Base-by-base conservation (phyloP, 2,113 vertebrate species). In the Myocastor coypus region DNA sequence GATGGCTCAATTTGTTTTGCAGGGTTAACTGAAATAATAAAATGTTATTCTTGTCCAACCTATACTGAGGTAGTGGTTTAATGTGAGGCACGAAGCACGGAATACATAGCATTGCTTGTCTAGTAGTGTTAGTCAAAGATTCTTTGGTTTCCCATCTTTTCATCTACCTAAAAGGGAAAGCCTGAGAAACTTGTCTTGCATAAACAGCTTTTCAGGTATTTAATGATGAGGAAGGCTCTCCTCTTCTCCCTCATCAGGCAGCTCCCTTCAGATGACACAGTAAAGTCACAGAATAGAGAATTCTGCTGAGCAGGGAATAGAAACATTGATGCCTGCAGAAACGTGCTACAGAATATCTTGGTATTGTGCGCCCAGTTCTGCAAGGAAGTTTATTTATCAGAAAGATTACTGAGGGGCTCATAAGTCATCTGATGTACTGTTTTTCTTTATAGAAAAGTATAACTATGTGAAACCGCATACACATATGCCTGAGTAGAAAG, bases 181-280 rank as follows among this genome's bases (percentile, higher is more conserved):
- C 81, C 91, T 94, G 80, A 81, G 68, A 96, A 89, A 83, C 96
- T 80, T 93, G 68, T 95, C 86, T 92, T 83, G 8, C 83, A 81
- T 89, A 94, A 93, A 83, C 37, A 84, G 91, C 20, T 96, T 96
- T 96, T 96, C 80, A 87, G 90, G 86, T 80, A 75, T 92, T 93
- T 96, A 95, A 97, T 95, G 85, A 85, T 0, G 1, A 82, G 95
- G 83, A 83, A 78, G 46, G 87, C 92, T 96, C 95, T 92, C 87
- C 94, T 95, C 94, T 97, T 92, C 66, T 93, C 32, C 93, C 95
- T 97, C 89, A 94, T 68, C 80, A 96, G 94, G 92, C 87, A 95
- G 86, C 92, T 94, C 97, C 63, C 89, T 96, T 94, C 87, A 96
- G 93, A 93, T 91, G 97, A 93, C 89, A 94, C 17, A 93, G 92